Evolutionary conservation across 2,888 invertebrate species (phyloP), one percentile per base, ranked within the genome.

Genomic region (Globia sparganii): DNA sequence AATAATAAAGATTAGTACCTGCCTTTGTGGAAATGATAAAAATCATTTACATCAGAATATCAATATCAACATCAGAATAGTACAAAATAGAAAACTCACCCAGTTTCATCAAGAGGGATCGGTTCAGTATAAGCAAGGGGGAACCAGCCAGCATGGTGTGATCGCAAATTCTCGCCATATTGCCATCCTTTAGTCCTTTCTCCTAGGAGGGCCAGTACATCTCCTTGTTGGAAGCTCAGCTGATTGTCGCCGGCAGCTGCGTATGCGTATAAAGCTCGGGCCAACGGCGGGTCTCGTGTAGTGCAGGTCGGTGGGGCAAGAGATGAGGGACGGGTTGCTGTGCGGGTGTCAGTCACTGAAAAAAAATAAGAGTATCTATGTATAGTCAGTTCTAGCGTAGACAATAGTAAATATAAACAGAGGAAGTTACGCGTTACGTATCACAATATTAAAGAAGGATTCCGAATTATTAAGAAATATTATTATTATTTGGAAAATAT

Each of bases 151-250:
- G 98, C 98, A 92, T 98, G 98, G 92, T 99, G 98, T n/a, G 98
- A 99, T 75, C 99, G 97, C 87, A 98, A 94, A 94, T 99, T 99
- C 94, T 99, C 99, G n/a, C 99, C 99, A 91, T 99, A 99, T 95
- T 99, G 99, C 99, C 99, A 99, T 40, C 99, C 99, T 93, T 99
- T 99, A 87, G 98, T 99, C 87, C 98, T 97, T 90, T 99, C 99
- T 37, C 99, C 99, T 89, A 99, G 98, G 84, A 99, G 95, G 13
- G 98, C 98, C 75, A 99, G 98, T 79, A 98, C 97, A 94, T 99
- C 99, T 82, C 99, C 99, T 95, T 99, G 99, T 83, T 98, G 98
- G 96, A 99, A 99, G 92, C 98, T 98, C 80, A 99, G 97, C 94
- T 99, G 99, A 95, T 99, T 99, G 92, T 99, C 99, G 11, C 99